Base-by-base conservation (phyloP, 53 echinoderm and acorn worm species). In the Echinarachnius parma region DNA sequence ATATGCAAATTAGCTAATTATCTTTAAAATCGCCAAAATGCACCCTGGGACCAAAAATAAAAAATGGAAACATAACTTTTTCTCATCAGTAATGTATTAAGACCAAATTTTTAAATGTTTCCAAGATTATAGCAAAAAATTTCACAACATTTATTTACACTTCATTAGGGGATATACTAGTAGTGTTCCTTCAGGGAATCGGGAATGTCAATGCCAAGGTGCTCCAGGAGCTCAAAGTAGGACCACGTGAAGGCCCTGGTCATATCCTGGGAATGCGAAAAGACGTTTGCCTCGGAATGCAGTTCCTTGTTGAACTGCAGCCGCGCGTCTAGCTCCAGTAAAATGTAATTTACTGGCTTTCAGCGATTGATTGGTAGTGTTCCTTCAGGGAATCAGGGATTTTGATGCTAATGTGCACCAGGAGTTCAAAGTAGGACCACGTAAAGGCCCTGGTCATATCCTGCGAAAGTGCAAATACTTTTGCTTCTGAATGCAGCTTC, bases 391-490 rank as follows among this genome's bases (percentile, higher is more conserved):
- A 66, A 28, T 92, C 88, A 10, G 88, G 86, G 9, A 92, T 80
- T 3, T 85, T 77, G 5, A 98, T 88, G 5, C 98, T 92, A 0
- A 98, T 83, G 61, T 85, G 85, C 24, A 92, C 91, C 24, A 98
- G 77, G 16, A 98, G 86, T 62, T 98, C 98, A 79, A 82, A 86
- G 75, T 98, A 98, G 7, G 98, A 98, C 91, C 91, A 92, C 3
- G 91, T 92, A 59, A 98, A 96, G 5, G 91, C 88, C 26, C 78
- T 53, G 0, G 91, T 98, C 62, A 98, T 76, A 14, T 98, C 98
- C 64, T 98, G 98, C 0, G 88, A 87, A 29, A 92, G 98, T 16
- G 87, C 46, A 46, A 98, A 60, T n/a, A 91, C 46, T 28, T 98
- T 91, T 15, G 88, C 75, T 42, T 98, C 98, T 18, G 91, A 85